phyloP scores from a whole-genome alignment of 2,888 invertebrate genomes.

The Cataglyphis cursor region DNA sequence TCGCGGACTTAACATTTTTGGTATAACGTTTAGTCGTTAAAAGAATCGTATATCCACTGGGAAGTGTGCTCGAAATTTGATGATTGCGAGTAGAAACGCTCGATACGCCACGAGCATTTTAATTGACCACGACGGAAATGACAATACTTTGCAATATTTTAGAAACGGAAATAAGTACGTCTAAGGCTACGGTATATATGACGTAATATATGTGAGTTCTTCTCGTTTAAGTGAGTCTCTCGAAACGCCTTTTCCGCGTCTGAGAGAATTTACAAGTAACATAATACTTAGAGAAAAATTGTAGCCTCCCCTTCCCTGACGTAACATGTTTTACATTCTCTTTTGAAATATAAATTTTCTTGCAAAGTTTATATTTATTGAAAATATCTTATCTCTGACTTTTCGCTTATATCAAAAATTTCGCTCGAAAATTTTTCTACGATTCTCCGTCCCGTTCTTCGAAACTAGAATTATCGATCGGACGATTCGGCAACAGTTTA shows the following conservation, averaged over 20 bases:
- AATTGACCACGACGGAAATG: slow-evolving; percentile 6
- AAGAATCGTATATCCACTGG: slow-evolving; percentile 3
- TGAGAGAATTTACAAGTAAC: not conserved
- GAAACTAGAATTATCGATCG: slow-evolving; percentile 7
- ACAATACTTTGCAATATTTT: slow-evolving; percentile 44
- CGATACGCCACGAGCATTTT: slow-evolving; percentile 4
- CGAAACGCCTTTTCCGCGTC: slow-evolving; percentile 20
- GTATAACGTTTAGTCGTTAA: slow-evolving; percentile 12
- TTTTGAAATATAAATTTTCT: not conserved
- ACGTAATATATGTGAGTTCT: not conserved
- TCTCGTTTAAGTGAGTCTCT: not conserved
- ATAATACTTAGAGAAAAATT: slow-evolving; percentile 24
- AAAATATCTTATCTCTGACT: not conserved
- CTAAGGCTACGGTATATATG: not conserved
- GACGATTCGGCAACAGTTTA: not conserved
- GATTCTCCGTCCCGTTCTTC: not conserved
- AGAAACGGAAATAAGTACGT: slow-evolving; percentile 26
- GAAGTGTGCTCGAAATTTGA: not conserved
- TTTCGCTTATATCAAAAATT: not conserved
- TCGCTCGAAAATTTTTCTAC: not conserved
- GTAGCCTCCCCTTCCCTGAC: not conserved
- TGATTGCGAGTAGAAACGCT: not conserved
- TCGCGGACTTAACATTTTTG: slow-evolving; percentile 38
- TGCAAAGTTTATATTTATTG: not conserved
- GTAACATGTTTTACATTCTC: not conserved